phyloP scores from a whole-genome alignment of 2,113 vertebrate species.

The Kryptolebias marmoratus region DNA sequence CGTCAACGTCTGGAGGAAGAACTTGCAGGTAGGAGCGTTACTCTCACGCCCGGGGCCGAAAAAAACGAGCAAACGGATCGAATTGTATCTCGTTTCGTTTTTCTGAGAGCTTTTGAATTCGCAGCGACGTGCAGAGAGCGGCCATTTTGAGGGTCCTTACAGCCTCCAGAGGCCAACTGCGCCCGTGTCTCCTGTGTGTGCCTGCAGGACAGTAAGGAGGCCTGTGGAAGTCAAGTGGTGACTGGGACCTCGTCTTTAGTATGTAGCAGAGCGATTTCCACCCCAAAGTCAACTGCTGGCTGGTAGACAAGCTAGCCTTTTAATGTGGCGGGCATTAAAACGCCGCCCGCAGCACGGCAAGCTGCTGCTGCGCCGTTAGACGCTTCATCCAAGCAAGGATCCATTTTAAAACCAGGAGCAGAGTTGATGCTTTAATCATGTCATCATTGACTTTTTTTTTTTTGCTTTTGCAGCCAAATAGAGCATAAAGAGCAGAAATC shows the following conservation, averaged over 20 bases:
- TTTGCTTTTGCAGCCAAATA: constrained; percentile 41
- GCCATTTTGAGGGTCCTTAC: constrained; percentile 42
- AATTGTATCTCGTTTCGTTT: constrained; percentile 19
- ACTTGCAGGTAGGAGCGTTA: constrained; percentile 93
- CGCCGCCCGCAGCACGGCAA: constrained; percentile 60
- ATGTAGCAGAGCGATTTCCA: constrained; percentile 71
- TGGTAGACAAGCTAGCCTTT: constrained; percentile 28
- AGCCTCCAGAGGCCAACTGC: constrained; percentile 60
- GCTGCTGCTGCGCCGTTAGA: constrained; percentile 41
- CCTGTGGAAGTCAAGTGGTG: constrained; percentile 77
- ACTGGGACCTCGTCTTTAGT: constrained; percentile 81
- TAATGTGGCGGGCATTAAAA: constrained; percentile 34
- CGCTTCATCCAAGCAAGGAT: constrained; percentile 36
- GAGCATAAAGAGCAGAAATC: constrained; percentile 64
- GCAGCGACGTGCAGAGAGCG: constrained; percentile 33
- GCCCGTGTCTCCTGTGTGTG: constrained; percentile 79
- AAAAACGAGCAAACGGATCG: constrained; percentile 13
- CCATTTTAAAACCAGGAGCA: constrained; percentile 5
- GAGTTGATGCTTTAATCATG: constrained; percentile 4
- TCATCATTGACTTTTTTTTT: constrained; percentile 29
- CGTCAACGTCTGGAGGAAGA: constrained; percentile 99
- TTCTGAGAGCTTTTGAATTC: constrained; percentile 6
- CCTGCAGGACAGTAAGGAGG: constrained; percentile 83
- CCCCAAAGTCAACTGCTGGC: constrained; percentile 52
- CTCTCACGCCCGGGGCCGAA: constrained; percentile 26